Evolutionary conservation across 2,888 invertebrate species (phyloP).

Genomic region (Bhutanitis thaidina): DNA sequence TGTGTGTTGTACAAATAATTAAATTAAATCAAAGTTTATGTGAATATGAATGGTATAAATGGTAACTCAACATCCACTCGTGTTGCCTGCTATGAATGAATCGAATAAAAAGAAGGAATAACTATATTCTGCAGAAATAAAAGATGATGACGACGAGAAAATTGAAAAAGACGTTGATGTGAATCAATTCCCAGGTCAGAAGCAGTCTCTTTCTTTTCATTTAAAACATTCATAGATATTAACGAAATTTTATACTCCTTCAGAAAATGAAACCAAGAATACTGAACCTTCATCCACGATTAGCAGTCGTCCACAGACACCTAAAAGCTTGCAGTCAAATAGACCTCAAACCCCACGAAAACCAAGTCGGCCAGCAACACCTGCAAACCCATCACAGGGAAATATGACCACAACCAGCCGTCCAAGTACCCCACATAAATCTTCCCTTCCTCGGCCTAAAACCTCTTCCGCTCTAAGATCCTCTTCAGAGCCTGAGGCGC

Average conservation of each 20-base stretch:
- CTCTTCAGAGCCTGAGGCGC: conserved; percentile 12
- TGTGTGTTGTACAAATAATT: too few species aligned
- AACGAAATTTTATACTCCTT: background rate
- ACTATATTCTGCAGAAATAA: background rate
- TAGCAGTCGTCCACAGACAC: conserved; percentile 52
- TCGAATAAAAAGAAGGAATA: too few species aligned
- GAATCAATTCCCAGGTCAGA: conserved; percentile 6
- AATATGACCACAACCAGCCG: conserved; percentile 40
- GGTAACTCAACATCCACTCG: too few species aligned
- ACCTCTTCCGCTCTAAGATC: conserved; percentile 28
- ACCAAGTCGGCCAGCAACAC: conserved; percentile 47
- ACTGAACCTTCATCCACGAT: conserved; percentile 29
- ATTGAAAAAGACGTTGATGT: background rate
- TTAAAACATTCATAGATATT: too few species aligned
- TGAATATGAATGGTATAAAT: too few species aligned
- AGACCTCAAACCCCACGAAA: conserved; percentile 50
- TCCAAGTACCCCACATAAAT: conserved; percentile 47
- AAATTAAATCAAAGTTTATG: too few species aligned
- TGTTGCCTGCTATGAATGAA: too few species aligned
- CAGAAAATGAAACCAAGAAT: conserved; percentile 29
- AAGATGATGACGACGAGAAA: conserved; percentile 1
- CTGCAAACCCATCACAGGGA: conserved; percentile 34
- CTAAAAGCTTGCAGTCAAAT: conserved; percentile 43
- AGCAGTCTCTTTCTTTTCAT: too few species aligned
- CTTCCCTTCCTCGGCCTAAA: conserved; percentile 31